phyloP scores from a whole-genome alignment of 2,888 invertebrate species.

The Drosophila anomalipes region DNA sequence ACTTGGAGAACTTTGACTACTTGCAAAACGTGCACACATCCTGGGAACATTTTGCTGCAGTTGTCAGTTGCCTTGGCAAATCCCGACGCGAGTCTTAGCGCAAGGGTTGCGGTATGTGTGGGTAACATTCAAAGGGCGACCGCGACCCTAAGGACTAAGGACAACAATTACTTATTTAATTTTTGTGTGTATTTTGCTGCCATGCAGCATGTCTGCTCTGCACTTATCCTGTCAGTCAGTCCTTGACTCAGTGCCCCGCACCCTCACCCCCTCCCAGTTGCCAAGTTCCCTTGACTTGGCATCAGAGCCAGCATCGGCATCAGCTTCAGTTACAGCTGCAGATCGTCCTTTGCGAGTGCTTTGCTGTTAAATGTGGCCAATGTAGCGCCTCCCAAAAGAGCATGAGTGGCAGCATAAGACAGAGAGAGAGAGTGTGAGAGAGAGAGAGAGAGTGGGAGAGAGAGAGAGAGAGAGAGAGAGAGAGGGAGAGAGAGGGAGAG shows the following conservation, averaged over 20 bases:
- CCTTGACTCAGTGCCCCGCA: constrained; percentile 20
- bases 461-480: background rate
- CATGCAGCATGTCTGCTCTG: constrained; percentile 17
- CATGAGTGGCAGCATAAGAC: background rate
- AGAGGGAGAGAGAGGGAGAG: background rate
- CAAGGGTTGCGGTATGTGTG: constrained; percentile 9
- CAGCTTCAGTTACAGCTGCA: constrained; percentile 1
- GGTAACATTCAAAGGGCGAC: constrained; percentile 7
- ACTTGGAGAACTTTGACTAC: background rate
- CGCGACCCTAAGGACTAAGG: constrained; percentile 32
- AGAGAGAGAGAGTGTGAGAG: background rate
- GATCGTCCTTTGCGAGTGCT: constrained; percentile 38
- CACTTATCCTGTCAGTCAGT: constrained; percentile 28
- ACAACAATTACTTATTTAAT: constrained; percentile 61
- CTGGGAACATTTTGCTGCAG: constrained; percentile 14
- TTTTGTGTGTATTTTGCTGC: constrained; percentile 33
- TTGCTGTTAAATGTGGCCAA: constrained; percentile 57
- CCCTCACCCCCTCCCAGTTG: too few species aligned
- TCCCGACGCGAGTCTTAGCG: constrained; percentile 13
- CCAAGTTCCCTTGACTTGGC: background rate
- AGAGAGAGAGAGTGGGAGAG: background rate
- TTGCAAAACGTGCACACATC: constrained; percentile 1
- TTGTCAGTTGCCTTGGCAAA: constrained; percentile 11
- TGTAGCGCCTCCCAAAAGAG: constrained; percentile 37
- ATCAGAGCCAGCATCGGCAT: background rate